Conservation (phyloP, 2,797 vertebrate genomes). For the Strix occidentalis region DNA sequence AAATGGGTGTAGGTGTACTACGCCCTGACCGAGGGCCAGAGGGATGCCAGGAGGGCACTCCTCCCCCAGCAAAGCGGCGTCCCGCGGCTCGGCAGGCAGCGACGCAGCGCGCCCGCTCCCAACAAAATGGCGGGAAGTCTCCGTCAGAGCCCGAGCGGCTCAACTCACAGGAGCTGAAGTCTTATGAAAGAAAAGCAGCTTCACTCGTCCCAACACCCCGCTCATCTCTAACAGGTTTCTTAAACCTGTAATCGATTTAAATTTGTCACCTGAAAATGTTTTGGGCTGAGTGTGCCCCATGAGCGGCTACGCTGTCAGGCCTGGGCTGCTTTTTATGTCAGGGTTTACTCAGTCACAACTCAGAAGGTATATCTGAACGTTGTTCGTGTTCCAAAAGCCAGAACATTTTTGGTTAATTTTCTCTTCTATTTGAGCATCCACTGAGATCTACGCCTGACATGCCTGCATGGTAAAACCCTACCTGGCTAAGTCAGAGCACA, state of each 20-base stretch:
- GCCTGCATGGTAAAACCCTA: neutral
- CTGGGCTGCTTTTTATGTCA: neutral
- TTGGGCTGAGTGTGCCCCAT: no score
- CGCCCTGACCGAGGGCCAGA: neutral
- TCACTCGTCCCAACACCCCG: neutral
- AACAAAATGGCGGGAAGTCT: no score
- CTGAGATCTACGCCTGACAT: no score
- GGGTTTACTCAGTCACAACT: neutral
- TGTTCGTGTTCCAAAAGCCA: neutral
- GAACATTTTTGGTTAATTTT: neutral
- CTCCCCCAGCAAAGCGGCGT: neutral
- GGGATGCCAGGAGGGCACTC: no score
- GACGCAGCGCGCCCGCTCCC: no score
- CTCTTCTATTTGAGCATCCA: neutral
- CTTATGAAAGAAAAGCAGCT: no score
- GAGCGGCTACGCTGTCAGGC: neutral
- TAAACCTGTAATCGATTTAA: neutral
- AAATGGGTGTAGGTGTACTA: fast-evolving
- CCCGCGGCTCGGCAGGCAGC: neutral
- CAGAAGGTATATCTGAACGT: neutral
- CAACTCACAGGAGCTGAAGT: no score
- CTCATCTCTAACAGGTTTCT: neutral
- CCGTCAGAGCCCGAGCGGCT: neutral
- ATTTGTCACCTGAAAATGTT: no score
- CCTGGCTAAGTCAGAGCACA: neutral